phyloP scores from a whole-genome alignment of 2,888 invertebrate species.

The Sialis fuliginosa region DNA sequence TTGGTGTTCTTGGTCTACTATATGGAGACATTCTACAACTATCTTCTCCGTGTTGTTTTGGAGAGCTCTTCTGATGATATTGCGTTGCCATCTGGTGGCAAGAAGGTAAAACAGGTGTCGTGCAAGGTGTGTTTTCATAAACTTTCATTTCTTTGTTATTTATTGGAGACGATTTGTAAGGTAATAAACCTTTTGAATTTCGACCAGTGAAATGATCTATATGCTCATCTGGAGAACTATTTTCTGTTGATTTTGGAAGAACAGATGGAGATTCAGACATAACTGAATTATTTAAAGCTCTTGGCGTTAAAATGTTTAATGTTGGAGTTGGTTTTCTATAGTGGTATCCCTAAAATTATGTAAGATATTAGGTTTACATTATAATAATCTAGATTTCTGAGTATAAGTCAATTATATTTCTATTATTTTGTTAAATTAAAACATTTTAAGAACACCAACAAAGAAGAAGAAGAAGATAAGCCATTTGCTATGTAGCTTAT shows the following conservation, averaged over 20 bases:
- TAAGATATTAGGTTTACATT: no score
- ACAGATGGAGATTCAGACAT: neutral
- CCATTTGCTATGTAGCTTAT: no score
- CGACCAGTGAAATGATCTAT: neutral
- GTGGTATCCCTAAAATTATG: neutral
- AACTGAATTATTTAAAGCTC: constrained; percentile 1
- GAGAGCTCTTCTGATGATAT: constrained; percentile 2
- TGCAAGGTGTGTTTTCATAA: no score
- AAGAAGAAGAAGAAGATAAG: no score
- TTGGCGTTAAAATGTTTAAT: constrained; percentile 4
- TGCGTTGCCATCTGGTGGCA: neutral
- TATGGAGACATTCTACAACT: constrained; percentile 1
- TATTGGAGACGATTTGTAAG: neutral
- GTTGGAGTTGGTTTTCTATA: neutral
- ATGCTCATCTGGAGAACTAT: neutral
- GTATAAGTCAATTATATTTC: no score
- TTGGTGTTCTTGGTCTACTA: constrained; percentile 1
- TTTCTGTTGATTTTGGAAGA: neutral
- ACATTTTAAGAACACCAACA: no score
- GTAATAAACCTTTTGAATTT: neutral
- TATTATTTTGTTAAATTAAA: no score
- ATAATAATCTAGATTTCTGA: no score
- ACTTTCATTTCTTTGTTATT: no score
- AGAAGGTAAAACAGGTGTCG: no score
- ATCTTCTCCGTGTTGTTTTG: neutral